phyloP scores from a whole-genome alignment of 1,140 invertebrate species.

The Drusus annulatus region DNA sequence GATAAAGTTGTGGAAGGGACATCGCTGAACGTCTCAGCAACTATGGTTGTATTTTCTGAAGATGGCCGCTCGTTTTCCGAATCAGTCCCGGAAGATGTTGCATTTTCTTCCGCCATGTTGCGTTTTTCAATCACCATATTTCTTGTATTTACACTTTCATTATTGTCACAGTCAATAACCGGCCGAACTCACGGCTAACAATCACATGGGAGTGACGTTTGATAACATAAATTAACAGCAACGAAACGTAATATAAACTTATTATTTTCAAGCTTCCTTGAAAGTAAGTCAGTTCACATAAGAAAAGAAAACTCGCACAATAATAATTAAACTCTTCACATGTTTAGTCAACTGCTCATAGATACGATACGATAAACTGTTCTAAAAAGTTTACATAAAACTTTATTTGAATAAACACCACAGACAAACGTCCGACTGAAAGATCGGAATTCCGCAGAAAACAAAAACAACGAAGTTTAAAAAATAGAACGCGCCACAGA shows the following conservation, averaged over 20 bases:
- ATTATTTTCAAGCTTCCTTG: neutral
- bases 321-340: constrained; percentile 21
- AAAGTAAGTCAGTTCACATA: neutral
- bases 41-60: constrained; percentile 61
- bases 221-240: too few relatives aligned
- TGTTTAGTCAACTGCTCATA: neutral
- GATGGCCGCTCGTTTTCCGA: constrained; percentile 55
- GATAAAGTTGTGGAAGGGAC: constrained; percentile 65
- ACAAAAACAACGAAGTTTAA: constrained; percentile 17
- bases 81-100: constrained; percentile 53
- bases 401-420: neutral
- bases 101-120: constrained; percentile 54
- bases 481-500: constrained; percentile 32
- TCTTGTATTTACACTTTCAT: constrained; percentile 26
- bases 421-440: neutral
- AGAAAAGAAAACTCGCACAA: neutral
- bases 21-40: constrained; percentile 61
- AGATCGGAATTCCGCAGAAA: neutral
- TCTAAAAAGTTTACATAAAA: neutral
- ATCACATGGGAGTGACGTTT: too few relatives aligned
- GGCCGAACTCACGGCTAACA: too few relatives aligned
- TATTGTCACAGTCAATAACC: constrained; percentile 6
- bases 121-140: constrained; percentile 38
- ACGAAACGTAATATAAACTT: too few relatives aligned
- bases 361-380: too few relatives aligned